A percentile compares a stretch with the other conserved stretches of the same genome.
Evolutionary conservation across 2,113 vertebrate species (phyloP).

Genomic region (Octodon degus): DNA sequence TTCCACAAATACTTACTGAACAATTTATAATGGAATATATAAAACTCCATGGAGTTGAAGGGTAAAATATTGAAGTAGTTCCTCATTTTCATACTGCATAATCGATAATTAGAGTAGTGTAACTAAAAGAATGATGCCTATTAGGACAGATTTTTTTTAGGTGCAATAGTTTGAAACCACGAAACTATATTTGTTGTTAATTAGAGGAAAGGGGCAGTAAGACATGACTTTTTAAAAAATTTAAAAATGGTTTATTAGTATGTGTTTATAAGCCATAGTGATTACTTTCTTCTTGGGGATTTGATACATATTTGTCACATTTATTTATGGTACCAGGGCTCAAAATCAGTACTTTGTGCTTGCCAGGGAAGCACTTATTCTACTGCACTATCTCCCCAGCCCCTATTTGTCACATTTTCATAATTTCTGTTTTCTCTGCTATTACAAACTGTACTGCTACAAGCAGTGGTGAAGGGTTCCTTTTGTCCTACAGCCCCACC

Average conservation of each 20-base stretch:
- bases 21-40: conserved; percentile 47
- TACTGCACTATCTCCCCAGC: too few relatives aligned
- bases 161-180: neutral
- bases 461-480: too few relatives aligned
- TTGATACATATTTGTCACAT: neutral
- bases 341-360: too few relatives aligned
- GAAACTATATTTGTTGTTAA: neutral
- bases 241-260: neutral
- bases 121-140: neutral
- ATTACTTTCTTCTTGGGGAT: neutral
- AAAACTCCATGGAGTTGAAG: neutral
- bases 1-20: neutral
- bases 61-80: neutral
- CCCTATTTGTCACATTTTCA: neutral
- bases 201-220: neutral
- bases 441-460: too few relatives aligned
- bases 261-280: neutral
- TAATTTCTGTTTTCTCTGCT: neutral
- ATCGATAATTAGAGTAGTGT: neutral
- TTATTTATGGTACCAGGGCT: too few relatives aligned
- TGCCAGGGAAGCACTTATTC: too few relatives aligned
- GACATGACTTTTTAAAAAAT: neutral
- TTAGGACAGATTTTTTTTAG: neutral
- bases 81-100: neutral
- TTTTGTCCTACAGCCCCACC: neutral